Base-by-base conservation (phyloP, 2,888 invertebrate genomes). In the Chrysolina haemoptera region DNA sequence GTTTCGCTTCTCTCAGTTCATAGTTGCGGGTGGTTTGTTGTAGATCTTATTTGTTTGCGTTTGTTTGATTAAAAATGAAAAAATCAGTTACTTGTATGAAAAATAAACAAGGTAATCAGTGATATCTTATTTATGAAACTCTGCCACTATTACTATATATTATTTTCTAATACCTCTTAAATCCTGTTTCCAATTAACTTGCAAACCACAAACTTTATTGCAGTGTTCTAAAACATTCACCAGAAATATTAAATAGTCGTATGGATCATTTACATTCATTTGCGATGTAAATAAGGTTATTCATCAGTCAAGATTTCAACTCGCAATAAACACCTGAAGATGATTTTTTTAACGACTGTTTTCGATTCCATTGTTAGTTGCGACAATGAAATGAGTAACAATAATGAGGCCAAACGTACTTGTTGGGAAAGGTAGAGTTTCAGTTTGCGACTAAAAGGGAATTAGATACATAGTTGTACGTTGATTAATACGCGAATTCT, bases 271-370 rank as follows among this genome's bases (percentile, higher is more conserved):
- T 18, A 16, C 50, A 12, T 35, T n/a, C n/a, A n/a, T 59, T 59
- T 59, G 59, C n/a, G 35, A 27, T 59, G 59, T 9, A 35, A 59
- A 59, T 59, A 14, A 35, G 9, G n/a, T 59, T 59, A 59, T 35
- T 59, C 59, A 59, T 59, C 59, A 14, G 35, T 3, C 59, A 59
- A 59, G 22, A 59, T 59, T 59, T 35, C 59, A 22, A 59, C 14
- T 59, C 59, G 59, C 59, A n/a, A 35, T 35, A 59, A 59, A 59
- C 59, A 59, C 27, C 59, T 59, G 59, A 59, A 59, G 59, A 27
- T 59, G 59, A n/a, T n/a, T 59, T 59, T 59, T 59, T 59, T 59
- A 59, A 59, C 14, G 35, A 59, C 1, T 16, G 59, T 59, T 59
- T 59, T 59, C 59, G 59, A 27, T 35, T 16, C 59, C 35, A 59